These are phyloP conservation scores for Xiphorhynchus elegans DNA, from an alignment of 2,113 vertebrate species.

Conservation along the genomic window DNA sequence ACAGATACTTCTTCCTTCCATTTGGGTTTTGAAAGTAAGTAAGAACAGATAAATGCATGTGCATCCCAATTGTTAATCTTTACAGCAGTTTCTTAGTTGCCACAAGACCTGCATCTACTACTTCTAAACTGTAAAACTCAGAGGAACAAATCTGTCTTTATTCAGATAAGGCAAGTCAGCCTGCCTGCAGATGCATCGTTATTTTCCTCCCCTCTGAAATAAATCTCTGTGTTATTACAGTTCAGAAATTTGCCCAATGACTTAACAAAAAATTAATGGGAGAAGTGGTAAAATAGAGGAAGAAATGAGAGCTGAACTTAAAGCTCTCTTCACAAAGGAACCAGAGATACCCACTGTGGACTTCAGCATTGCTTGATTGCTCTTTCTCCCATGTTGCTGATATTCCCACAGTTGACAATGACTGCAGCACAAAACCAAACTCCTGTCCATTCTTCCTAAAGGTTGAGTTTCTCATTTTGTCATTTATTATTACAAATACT, in stretches of 20 bases:
- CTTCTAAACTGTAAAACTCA: neutral
- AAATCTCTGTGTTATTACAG: neutral
- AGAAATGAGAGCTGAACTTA: neutral
- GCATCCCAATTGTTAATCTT: neutral
- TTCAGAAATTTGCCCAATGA: neutral
- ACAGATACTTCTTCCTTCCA: slow-evolving; percentile 7
- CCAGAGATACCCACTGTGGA: neutral
- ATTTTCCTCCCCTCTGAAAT: neutral
- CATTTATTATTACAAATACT: neutral
- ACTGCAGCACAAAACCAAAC: neutral
- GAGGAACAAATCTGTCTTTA: neutral
- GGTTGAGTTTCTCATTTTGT: neutral
- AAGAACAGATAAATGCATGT: neutral
- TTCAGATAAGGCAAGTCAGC: neutral
- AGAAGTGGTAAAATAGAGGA: neutral
- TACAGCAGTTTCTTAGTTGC: neutral
- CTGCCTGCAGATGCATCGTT: neutral
- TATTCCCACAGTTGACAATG: neutral
- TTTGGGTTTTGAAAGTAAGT: neutral
- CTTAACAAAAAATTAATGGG: neutral
- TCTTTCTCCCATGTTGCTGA: neutral
- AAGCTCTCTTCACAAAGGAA: neutral
- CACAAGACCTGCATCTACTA: neutral
- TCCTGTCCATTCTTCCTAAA: neutral
- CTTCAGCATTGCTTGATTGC: neutral